These are phyloP conservation scores for Iselma pallidipennis DNA, from an alignment of 2,888 invertebrate species.

Conservation along the genomic window DNA sequence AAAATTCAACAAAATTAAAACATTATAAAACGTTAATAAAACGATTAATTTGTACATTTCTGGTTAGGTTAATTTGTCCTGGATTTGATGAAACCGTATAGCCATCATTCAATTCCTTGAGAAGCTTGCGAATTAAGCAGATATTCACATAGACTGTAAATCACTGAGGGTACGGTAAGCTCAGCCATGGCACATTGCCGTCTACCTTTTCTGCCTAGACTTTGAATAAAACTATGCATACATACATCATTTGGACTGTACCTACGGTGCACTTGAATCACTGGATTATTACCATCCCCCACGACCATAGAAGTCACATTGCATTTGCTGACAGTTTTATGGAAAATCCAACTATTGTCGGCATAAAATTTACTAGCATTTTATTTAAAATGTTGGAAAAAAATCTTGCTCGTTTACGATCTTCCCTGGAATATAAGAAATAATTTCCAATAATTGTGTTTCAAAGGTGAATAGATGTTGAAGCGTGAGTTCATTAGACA, in stretches of 20 bases:
- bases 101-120: constrained; percentile 37
- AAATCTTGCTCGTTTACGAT: too few relatives aligned
- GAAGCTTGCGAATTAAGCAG: constrained; percentile 47
- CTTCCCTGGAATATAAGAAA: too few relatives aligned
- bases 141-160: constrained; percentile 45
- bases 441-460: too few relatives aligned
- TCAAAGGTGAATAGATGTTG: too few relatives aligned
- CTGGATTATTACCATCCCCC: constrained; percentile 16
- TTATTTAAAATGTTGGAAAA: background rate
- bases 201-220: constrained; percentile 24
- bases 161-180: constrained; percentile 36
- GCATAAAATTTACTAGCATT: background rate
- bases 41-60: constrained; percentile 19
- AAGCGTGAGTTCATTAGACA: too few relatives aligned
- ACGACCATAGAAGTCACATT: background rate
- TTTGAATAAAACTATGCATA: constrained; percentile 25
- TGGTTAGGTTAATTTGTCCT: constrained; percentile 20
- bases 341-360: background rate
- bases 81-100: constrained; percentile 22
- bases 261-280: constrained; percentile 27
- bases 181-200: constrained; percentile 31
- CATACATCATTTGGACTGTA: constrained; percentile 25
- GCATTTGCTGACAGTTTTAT: background rate
- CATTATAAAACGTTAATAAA: constrained; percentile 4
- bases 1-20: background rate